Percentiles rank a stretch among this genome's conserved stretches.
These are phyloP conservation scores for Mycalesis mineus DNA, from an alignment of 2,888 invertebrate genomes.

Conservation along the genomic window DNA sequence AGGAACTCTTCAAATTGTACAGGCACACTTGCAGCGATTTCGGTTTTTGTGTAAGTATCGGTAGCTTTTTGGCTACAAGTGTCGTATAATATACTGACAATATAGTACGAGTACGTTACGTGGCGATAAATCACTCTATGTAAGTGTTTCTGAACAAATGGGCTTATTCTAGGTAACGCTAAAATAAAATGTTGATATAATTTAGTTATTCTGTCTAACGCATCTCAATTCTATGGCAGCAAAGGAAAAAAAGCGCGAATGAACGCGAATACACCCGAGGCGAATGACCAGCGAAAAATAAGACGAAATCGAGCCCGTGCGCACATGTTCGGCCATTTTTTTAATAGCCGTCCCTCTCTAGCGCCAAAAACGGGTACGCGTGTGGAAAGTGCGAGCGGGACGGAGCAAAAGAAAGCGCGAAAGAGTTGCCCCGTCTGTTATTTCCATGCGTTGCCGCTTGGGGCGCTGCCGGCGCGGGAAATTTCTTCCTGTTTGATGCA, in stretches of 20 bases:
- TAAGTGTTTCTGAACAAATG: too few species aligned
- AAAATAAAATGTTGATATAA: too few species aligned
- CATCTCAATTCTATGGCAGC: background rate
- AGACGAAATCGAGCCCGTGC: constrained; percentile 65
- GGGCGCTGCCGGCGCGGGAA: constrained; percentile 52
- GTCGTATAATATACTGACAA: too few species aligned
- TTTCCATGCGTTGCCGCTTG: constrained; percentile 61
- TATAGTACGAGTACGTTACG: too few species aligned
- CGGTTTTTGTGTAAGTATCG: too few species aligned
- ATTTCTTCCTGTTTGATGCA: constrained; percentile 69
- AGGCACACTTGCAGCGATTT: too few species aligned
- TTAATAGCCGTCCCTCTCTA: constrained; percentile 57
- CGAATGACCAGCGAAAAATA: constrained; percentile 75
- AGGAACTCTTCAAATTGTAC: too few species aligned
- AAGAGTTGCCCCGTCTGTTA: constrained; percentile 66
- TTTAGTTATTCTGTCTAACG: background rate
- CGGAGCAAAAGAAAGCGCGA: constrained; percentile 67
- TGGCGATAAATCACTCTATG: too few species aligned
- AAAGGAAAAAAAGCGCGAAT: constrained; percentile 47
- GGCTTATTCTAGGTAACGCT: too few species aligned
- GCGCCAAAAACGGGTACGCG: constrained; percentile 58
- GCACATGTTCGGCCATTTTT: constrained; percentile 76
- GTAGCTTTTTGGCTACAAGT: too few species aligned
- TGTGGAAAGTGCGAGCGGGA: constrained; percentile 48
- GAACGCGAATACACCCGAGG: constrained; percentile 66